A percentile compares a stretch with the other conserved stretches of the same genome.
Evolutionary conservation across 1,140 invertebrate species (phyloP).

Genomic region (Atopsyche davidsoni): DNA sequence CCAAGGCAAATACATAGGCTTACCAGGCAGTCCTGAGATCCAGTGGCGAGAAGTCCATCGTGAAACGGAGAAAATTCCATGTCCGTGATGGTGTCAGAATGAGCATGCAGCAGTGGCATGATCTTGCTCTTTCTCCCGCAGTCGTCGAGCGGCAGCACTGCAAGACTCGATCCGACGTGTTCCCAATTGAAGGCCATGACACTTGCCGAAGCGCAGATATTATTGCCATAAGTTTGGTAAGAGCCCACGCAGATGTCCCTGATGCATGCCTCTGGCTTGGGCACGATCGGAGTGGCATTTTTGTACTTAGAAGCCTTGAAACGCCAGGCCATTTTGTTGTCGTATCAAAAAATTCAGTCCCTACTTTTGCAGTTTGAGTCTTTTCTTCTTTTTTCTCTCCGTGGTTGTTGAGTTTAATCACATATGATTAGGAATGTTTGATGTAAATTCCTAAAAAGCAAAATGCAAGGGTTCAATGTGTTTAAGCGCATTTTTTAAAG

Average conservation of each 20-base stretch:
- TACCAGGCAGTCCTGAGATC: constrained; percentile 84
- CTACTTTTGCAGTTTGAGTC: background rate
- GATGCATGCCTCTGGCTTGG: constrained; percentile 86
- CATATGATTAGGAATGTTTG: no score
- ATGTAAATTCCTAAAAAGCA: no score
- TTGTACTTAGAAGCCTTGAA: constrained; percentile 97
- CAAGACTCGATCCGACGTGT: constrained; percentile 77
- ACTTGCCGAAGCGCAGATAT: constrained; percentile 83
- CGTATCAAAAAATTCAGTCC: background rate
- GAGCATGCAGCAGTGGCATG: constrained; percentile 76
- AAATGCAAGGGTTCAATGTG: no score
- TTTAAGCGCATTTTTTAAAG: no score
- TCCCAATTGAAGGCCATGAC: constrained; percentile 94
- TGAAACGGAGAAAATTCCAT: constrained; percentile 93
- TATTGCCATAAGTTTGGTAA: constrained; percentile 89
- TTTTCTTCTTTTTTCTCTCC: constrained; percentile 11
- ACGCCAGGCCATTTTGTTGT: constrained; percentile 76
- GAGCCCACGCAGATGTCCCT: constrained; percentile 83
- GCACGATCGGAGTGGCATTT: constrained; percentile 90
- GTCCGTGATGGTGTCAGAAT: constrained; percentile 88
- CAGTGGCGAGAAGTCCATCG: constrained; percentile 83
- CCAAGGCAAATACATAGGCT: no score
- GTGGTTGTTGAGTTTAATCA: constrained; percentile 14
- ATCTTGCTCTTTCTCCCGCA: constrained; percentile 80
- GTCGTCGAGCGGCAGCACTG: constrained; percentile 77